Percentiles rank a stretch among this genome's conserved stretches.
phyloP scores from a whole-genome alignment of 2,888 invertebrate species.

The Synergus gifuensis region DNA sequence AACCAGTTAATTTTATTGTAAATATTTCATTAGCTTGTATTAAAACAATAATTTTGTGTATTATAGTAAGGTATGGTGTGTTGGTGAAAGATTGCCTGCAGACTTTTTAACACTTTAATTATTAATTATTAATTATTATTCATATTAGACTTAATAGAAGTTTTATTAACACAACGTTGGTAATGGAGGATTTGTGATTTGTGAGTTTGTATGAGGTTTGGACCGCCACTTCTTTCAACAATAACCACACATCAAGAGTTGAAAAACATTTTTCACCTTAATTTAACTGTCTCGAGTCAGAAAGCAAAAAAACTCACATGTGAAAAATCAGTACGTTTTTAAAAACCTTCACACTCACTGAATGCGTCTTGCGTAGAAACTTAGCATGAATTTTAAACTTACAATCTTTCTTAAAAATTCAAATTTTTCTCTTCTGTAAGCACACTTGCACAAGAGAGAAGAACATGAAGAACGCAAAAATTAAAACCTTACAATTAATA shows the following conservation, averaged over 20 bases:
- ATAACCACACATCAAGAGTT: neutral
- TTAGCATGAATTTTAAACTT: constrained; percentile 53
- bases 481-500: constrained; percentile 23
- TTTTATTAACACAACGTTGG: constrained; percentile 30
- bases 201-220: neutral
- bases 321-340: constrained; percentile 14
- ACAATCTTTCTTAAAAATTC: neutral
- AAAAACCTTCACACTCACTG: constrained; percentile 43
- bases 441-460: neutral
- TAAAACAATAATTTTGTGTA: constrained; percentile 77
- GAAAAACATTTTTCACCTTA: neutral
- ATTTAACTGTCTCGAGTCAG: neutral
- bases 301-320: neutral
- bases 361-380: constrained; percentile 58
- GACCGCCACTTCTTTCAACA: neutral
- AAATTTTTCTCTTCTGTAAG: constrained; percentile 34
- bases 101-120: constrained; percentile 58
- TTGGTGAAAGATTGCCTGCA: constrained; percentile 73
- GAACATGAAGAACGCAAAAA: constrained; percentile 9
- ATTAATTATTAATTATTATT: constrained; percentile 10
- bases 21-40: constrained; percentile 63
- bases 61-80: constrained; percentile 75
- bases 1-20: constrained; percentile 55
- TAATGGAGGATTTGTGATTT: neutral
- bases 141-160: neutral